Evolutionary conservation across 1,140 invertebrate species (phyloP), one percentile per base, ranked within the genome.

Genomic region (Ganaspis sp.): DNA sequence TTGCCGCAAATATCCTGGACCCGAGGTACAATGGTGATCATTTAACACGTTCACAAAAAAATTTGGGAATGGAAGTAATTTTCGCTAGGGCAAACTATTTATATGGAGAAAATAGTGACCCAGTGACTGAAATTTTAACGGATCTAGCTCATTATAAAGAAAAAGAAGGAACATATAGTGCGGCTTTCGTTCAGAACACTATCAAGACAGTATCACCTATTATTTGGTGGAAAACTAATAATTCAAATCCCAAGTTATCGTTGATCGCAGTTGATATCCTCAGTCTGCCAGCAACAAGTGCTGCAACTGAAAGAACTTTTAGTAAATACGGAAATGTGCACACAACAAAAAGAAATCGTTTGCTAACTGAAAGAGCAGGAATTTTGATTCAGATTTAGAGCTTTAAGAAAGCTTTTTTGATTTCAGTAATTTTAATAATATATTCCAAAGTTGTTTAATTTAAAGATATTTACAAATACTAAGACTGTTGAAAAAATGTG

Each of bases 251-350:
- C 1, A 23, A 19, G 9, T 17, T 73, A 17, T 49, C 40, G n/a
- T 72, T 42, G 69, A 69, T 79, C 8, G 53, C 70, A 21, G 34
- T 34, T 23, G 53, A 34, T 23, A 58, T 79, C 26, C 69, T 79
- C 26, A 72, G 42, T 53, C 19, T 79, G 15, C 77, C 77, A 26
- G 69, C 19, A n/a, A 74, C 73, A 26, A 75, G 70, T 23, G 70
- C 77, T 37, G 77, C 77, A 38, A 79, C 77, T 49, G 23, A 79
- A 38, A 12, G 70, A 4, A 72, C 70, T 9, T 79, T 75, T n/a
- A 79, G 75, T 53, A 75, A 64, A 19, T 53, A 82, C 42, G 72
- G 74, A 4, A 79, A 72, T 73, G 77, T 82, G 19, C 81, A 82
- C 38, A 54, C 9, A n/a, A 15, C 80, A 1, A 77, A 81, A 45